Conservation (phyloP, 2,797 vertebrate genomes). For the Adrianichthys oophorus region DNA sequence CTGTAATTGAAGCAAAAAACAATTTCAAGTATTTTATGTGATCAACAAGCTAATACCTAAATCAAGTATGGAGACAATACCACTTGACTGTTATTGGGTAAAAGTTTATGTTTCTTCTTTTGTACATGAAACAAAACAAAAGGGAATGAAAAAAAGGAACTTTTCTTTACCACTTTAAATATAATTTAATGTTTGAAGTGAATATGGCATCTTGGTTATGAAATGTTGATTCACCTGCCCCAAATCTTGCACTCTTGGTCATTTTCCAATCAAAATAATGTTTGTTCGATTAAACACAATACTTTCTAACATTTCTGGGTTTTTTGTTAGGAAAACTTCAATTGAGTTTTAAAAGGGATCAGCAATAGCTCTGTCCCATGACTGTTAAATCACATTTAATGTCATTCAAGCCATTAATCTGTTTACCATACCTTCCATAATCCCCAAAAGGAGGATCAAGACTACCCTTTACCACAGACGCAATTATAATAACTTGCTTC, state of each 20-base stretch:
- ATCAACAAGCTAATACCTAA: conserved; percentile 10
- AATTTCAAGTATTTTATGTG: conserved; percentile 8
- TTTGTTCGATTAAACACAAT: too few relatives aligned
- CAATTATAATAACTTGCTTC: conserved; percentile 23
- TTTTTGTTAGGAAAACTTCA: too few relatives aligned
- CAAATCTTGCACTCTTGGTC: neutral
- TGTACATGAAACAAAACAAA: conserved; percentile 30
- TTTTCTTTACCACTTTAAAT: conserved; percentile 16
- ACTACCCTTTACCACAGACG: conserved; percentile 9
- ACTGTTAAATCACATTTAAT: conserved; percentile 23
- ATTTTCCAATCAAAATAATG: too few relatives aligned
- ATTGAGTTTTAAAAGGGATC: too few relatives aligned
- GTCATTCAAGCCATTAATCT: conserved; percentile 41
- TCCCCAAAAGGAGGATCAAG: neutral
- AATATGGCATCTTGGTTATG: neutral
- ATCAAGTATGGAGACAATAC: conserved; percentile 29
- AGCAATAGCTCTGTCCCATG: too few relatives aligned
- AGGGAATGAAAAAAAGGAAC: conserved; percentile 22
- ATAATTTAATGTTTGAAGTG: conserved; percentile 3
- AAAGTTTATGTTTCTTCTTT: conserved; percentile 10
- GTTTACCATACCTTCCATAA: conserved; percentile 15
- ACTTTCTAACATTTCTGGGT: too few relatives aligned
- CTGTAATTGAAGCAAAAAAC: conserved; percentile 1
- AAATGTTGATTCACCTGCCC: conserved; percentile 5
- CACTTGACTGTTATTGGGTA: conserved; percentile 33